These are phyloP conservation scores for Megathymus violae DNA, from an alignment of 1,140 invertebrate genomes.

Conservation along the genomic window DNA sequence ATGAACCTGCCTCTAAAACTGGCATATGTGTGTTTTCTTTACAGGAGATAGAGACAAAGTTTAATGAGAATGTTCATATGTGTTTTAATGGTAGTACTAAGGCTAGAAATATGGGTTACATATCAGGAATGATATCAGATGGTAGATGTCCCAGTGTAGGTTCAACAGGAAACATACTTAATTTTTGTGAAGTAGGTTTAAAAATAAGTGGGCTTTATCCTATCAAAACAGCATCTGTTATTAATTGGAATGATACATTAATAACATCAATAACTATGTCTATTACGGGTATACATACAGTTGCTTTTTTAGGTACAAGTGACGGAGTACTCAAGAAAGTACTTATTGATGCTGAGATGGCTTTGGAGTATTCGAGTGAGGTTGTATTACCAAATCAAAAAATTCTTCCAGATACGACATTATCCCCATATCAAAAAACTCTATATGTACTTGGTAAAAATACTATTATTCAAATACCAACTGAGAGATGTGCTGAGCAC, in stretches of 20 bases:
- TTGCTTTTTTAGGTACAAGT: slow-evolving; percentile 89
- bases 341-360: slow-evolving; percentile 71
- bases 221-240: slow-evolving; percentile 88
- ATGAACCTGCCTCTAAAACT: slow-evolving; percentile 90
- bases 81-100: slow-evolving; percentile 97
- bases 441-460: slow-evolving; percentile 74
- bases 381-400: slow-evolving; percentile 66
- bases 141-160: slow-evolving; percentile 94
- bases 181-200: slow-evolving; percentile 95
- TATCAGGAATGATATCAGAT: slow-evolving; percentile 95
- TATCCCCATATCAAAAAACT: slow-evolving; percentile 89
- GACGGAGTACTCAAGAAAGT: slow-evolving; percentile 70
- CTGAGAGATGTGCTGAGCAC: slow-evolving; percentile 96
- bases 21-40: slow-evolving; percentile 94
- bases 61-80: slow-evolving; percentile 98
- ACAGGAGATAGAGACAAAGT: slow-evolving; percentile 94
- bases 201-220: slow-evolving; percentile 96
- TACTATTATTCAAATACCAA: slow-evolving; percentile 94
- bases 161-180: slow-evolving; percentile 94
- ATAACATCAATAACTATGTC: slow-evolving; percentile 92
- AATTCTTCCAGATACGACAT: slow-evolving; percentile 92
- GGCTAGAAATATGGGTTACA: slow-evolving; percentile 96
- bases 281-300: slow-evolving; percentile 94
- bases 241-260: slow-evolving; percentile 92
- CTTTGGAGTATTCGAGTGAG: slow-evolving; percentile 72